Conservation (phyloP, 2,797 vertebrate genomes). For the Hippoglossus hippoglossus region DNA sequence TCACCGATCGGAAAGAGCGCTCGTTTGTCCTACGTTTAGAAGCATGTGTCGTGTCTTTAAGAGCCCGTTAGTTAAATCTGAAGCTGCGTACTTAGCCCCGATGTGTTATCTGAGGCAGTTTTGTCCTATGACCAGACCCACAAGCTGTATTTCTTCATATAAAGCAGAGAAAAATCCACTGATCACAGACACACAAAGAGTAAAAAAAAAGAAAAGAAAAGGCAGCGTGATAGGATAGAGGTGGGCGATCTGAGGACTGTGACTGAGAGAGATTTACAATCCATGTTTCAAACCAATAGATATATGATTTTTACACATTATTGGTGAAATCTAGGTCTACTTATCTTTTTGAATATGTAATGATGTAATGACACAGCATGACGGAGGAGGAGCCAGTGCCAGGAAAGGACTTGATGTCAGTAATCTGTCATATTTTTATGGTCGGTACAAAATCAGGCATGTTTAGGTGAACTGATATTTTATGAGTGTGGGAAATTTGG, state of each 20-base stretch:
- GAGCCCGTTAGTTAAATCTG: constrained; percentile 28
- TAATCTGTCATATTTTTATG: no score
- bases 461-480: no score
- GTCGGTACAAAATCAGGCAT: no score
- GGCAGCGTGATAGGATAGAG: neutral
- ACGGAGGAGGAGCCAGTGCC: no score
- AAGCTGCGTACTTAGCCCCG: constrained; percentile 20
- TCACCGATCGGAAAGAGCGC: constrained; percentile 18
- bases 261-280: neutral
- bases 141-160: constrained; percentile 83
- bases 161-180: constrained; percentile 44
- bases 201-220: neutral
- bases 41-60: constrained; percentile 2
- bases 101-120: constrained; percentile 31
- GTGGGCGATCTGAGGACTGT: neutral
- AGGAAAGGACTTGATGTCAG: no score
- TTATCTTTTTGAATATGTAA: no score
- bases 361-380: no score
- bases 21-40: neutral
- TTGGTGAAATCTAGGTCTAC: neutral
- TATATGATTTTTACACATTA: neutral
- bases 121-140: constrained; percentile 69
- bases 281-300: neutral
- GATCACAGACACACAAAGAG: constrained; percentile 51
- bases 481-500: no score